Evolutionary conservation across 1,140 invertebrate genomes (phyloP), one percentile per base, ranked within the genome.

Genomic region (Oryctes rhinoceros): DNA sequence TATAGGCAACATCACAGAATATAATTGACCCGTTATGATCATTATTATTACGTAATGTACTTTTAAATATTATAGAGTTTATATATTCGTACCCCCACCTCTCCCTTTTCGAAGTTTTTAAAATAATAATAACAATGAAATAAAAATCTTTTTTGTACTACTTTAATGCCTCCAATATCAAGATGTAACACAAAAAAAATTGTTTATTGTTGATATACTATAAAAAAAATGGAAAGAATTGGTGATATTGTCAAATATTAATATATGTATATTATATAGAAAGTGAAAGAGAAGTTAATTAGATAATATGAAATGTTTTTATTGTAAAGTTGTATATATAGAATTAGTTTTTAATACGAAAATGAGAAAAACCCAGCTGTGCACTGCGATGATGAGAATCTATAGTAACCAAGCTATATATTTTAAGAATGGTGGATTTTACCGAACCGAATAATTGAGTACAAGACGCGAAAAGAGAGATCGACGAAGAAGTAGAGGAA

Each of bases 211-310:
- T 79, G 78, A 79, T 74, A 74, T 74, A 74, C 47, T 79, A 79
- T 62, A 18, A 79, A 39, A 75, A 74, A 71, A 71, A 74, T 76
- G 80, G 78, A 79, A 83, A 82, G 80, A 65, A 81, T 84, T 83
- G 83, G 83, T 83, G 84, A 84, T 84, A 84, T 81, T 84, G 83
- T 83, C 83, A 82, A 81, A 81, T 83, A 81, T 74, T 78, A 47
- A 78, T 65, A 80, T 59, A 48, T 76, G 35, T 76, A 37, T 76
- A 76, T 47, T 11, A 30, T 76, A 49, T 76, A 76, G 75, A 76
- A 71, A 71, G 65, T 35, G 65, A 71, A 37, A 71, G 65, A 71
- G 71, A 47, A 75, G 39, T 37, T 75, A 77, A 11, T 47, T 47
- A 48, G 76, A 39, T 77, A 77, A 77, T 77, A 77, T 77, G 44